Percentiles rank a stretch among this genome's conserved stretches.
Conservation (phyloP, 2,113 vertebrate genomes). For the Irena cyanogastra region DNA sequence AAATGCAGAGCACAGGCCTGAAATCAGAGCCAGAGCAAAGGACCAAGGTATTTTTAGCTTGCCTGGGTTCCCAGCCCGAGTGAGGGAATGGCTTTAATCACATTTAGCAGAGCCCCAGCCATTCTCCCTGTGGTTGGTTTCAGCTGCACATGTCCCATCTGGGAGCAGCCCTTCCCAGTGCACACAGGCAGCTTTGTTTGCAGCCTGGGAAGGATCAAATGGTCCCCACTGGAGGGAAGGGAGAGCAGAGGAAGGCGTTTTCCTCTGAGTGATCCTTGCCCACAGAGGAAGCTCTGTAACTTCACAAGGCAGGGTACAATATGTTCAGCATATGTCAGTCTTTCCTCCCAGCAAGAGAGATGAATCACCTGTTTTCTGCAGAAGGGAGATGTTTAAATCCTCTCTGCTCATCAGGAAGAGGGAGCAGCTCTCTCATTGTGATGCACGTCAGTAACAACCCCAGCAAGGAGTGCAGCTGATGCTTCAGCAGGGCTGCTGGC, state of each 20-base stretch:
- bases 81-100: conserved; percentile 28
- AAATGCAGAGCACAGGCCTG: not conserved
- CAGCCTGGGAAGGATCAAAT: not conserved
- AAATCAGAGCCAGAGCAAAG: conserved; percentile 8
- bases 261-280: not conserved
- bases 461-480: not conserved
- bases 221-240: not conserved
- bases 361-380: conserved; percentile 44
- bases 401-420: not conserved
- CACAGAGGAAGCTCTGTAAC: conserved; percentile 13
- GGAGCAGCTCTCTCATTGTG: conserved; percentile 19
- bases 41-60: conserved; percentile 18
- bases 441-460: not conserved
- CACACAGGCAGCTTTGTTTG: conserved; percentile 42
- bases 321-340: conserved; percentile 37
- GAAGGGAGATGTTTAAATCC: conserved; percentile 1
- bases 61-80: conserved; percentile 9
- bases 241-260: not conserved
- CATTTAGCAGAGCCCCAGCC: not conserved
- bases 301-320: not conserved
- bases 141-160: conserved; percentile 5
- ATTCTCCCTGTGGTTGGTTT: conserved; percentile 6
- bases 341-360: not conserved
- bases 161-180: conserved; percentile 15
- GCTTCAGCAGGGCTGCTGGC: not conserved